Evolutionary conservation across 2,113 vertebrate species (phyloP).

Genomic region (Phaethornis superciliosus): DNA sequence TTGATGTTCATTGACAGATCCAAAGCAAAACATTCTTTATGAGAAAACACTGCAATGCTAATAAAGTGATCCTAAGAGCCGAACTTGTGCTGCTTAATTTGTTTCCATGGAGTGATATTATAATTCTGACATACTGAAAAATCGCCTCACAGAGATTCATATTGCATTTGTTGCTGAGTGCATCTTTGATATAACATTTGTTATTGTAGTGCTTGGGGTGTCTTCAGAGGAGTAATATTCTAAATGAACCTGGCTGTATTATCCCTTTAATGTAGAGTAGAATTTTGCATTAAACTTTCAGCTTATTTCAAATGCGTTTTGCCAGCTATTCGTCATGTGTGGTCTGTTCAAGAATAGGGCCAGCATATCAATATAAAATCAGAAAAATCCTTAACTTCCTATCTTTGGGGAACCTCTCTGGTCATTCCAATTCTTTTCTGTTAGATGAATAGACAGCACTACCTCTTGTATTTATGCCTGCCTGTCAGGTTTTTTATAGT

Average conservation of each 20-base stretch:
- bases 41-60: slow-evolving; percentile 35
- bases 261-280: background rate
- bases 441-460: background rate
- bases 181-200: slow-evolving; percentile 54
- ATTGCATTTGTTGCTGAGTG: slow-evolving; percentile 33
- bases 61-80: slow-evolving; percentile 49
- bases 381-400: background rate
- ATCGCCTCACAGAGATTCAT: slow-evolving; percentile 48
- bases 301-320: slow-evolving; percentile 3
- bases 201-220: slow-evolving; percentile 27
- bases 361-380: slow-evolving; percentile 13
- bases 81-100: slow-evolving; percentile 60
- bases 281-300: slow-evolving; percentile 25
- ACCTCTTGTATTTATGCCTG: slow-evolving; percentile 26
- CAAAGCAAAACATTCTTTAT: slow-evolving; percentile 17
- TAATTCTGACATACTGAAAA: slow-evolving; percentile 69
- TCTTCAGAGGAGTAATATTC: slow-evolving; percentile 59
- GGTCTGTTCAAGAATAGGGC: background rate
- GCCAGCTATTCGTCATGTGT: background rate
- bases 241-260: slow-evolving; percentile 63
- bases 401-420: background rate
- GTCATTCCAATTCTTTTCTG: background rate
- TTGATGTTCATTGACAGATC: background rate
- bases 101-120: slow-evolving; percentile 60
- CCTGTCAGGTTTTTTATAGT: background rate